These are phyloP conservation scores for Hylomyscus alleni DNA, from an alignment of 2,797 vertebrate genomes.

Conservation along the genomic window DNA sequence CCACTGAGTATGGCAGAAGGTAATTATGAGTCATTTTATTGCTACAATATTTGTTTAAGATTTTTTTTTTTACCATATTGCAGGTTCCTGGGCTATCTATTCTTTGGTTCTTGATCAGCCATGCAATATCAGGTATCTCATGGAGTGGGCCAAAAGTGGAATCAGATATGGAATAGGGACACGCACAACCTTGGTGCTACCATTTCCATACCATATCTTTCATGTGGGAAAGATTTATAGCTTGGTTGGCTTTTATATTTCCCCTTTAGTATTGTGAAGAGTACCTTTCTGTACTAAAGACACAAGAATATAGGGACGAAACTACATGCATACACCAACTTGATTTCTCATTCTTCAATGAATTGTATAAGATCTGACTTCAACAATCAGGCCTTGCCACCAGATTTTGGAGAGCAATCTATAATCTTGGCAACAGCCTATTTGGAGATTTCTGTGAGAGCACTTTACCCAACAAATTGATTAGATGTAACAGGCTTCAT, in stretches of 20 bases:
- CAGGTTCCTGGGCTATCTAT: not conserved
- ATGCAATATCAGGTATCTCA: too few species aligned
- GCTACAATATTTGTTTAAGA: not conserved
- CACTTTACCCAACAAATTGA: not conserved
- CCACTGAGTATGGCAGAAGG: not conserved
- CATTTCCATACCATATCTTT: not conserved
- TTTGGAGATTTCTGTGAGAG: not conserved
- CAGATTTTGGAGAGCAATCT: too few species aligned
- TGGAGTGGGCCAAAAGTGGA: not conserved
- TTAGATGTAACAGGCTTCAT: not conserved
- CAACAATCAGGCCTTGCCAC: not conserved
- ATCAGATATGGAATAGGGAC: not conserved
- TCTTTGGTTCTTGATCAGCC: not conserved
- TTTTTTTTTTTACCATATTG: not conserved
- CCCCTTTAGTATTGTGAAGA: not conserved
- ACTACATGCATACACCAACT: not conserved
- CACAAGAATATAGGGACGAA: not conserved
- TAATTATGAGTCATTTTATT: not conserved
- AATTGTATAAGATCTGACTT: not conserved
- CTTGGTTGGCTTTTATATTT: not conserved
- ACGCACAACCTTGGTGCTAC: not conserved
- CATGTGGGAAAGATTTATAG: not conserved
- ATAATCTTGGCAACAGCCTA: too few species aligned
- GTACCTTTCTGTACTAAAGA: not conserved
- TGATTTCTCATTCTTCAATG: not conserved